Percentiles rank a stretch among this genome's conserved stretches.
Conservation (phyloP, 1,140 invertebrate genomes). For the Antheraea pernyi region DNA sequence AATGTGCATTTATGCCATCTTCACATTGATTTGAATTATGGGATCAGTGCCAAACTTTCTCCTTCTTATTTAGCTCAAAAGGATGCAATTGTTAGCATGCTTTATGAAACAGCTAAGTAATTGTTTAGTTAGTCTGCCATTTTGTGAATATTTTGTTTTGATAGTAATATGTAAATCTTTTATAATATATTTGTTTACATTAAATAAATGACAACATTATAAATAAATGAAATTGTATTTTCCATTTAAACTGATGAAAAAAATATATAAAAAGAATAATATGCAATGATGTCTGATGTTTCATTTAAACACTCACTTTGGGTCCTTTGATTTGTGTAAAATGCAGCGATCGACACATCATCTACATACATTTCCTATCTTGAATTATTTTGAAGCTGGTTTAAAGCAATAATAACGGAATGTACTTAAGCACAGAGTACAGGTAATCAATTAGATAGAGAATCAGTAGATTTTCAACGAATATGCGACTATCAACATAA, state of each 20-base stretch:
- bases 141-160: conserved; percentile 80
- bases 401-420: too few species aligned
- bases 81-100: conserved; percentile 77
- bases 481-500: too few species aligned
- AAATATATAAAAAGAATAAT: conserved; percentile 77
- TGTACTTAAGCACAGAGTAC: too few species aligned
- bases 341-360: too few species aligned
- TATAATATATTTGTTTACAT: conserved; percentile 80
- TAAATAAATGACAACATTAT: conserved; percentile 78
- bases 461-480: too few species aligned
- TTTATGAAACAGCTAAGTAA: conserved; percentile 73
- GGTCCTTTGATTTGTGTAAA: too few species aligned
- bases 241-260: conserved; percentile 79
- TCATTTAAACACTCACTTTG: conserved; percentile 41
- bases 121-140: conserved; percentile 79
- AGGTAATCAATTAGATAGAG: too few species aligned
- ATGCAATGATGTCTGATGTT: conserved; percentile 73
- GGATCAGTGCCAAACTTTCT: conserved; percentile 78
- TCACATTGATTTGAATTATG: conserved; percentile 71
- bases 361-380: too few species aligned
- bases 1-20: conserved; percentile 76
- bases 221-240: conserved; percentile 79
- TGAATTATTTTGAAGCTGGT: too few species aligned
- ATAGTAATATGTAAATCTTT: conserved; percentile 80
- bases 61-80: conserved; percentile 77